phyloP scores from a whole-genome alignment of 2,888 invertebrate species.

The Fragum sueziense region DNA sequence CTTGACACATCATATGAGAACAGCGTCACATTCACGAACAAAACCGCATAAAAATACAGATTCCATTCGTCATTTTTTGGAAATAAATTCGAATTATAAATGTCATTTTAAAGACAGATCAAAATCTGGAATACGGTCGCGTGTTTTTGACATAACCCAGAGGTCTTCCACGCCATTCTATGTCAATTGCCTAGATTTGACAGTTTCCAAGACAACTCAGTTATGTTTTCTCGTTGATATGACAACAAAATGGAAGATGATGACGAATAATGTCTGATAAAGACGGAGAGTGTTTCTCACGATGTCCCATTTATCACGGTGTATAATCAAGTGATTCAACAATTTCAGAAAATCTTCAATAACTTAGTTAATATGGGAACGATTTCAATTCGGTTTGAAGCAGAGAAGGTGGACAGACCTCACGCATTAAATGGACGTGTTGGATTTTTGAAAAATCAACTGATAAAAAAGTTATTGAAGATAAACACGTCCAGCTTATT shows the following conservation, averaged over 20 bases:
- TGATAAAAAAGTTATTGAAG: too few species aligned
- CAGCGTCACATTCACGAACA: too few species aligned
- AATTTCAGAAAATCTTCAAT: too few species aligned
- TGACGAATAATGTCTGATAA: constrained; percentile 12
- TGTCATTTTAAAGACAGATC: constrained; percentile 9
- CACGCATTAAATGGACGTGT: too few species aligned
- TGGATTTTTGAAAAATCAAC: too few species aligned
- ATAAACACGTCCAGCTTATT: too few species aligned
- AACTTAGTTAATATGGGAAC: too few species aligned
- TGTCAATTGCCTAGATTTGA: constrained; percentile 17
- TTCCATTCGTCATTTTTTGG: neutral
- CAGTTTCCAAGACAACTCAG: constrained; percentile 18
- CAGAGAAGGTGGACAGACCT: too few species aligned
- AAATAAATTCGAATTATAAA: constrained; percentile 15
- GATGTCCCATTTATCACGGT: neutral
- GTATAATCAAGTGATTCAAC: too few species aligned
- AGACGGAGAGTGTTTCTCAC: neutral
- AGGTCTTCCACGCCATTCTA: neutral
- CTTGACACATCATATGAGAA: too few species aligned
- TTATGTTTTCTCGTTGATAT: constrained; percentile 13
- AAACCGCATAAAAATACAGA: neutral
- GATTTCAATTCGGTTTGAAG: too few species aligned
- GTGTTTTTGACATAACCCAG: constrained; percentile 20
- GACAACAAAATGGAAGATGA: constrained; percentile 19
- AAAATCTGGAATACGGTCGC: constrained; percentile 10